Percentiles rank a stretch among this genome's conserved stretches.
Evolutionary conservation across 2,797 vertebrate genomes (phyloP).

Genomic region (Pterois miles): DNA sequence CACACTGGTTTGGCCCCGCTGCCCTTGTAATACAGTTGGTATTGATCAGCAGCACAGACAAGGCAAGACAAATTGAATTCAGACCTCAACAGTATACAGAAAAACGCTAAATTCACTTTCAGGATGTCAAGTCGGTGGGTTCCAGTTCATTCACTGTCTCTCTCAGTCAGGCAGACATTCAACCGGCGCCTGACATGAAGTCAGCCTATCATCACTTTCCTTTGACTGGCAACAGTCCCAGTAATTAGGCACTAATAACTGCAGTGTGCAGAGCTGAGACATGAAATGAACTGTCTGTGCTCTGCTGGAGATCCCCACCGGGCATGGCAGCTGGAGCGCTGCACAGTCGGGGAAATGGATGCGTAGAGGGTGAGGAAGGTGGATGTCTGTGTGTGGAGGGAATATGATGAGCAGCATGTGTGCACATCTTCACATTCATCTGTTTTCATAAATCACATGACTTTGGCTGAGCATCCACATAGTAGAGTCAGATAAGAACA

Average conservation of each 20-base stretch:
- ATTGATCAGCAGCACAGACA: constrained; percentile 73
- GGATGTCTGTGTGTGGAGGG: not conserved
- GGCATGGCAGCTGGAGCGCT: constrained; percentile 17
- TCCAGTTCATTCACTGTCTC: constrained; percentile 51
- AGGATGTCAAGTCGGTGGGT: constrained; percentile 22
- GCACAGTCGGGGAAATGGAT: not conserved
- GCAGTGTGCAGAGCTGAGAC: constrained; percentile 41
- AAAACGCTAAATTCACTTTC: constrained; percentile 38
- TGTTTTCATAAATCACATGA: not conserved
- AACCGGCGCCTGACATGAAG: constrained; percentile 29
- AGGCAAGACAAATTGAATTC: constrained; percentile 69
- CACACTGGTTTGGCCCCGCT: constrained; percentile 58
- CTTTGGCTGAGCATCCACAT: not conserved
- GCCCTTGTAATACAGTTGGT: constrained; percentile 75
- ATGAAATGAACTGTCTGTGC: constrained; percentile 36
- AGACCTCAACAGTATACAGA: constrained; percentile 42
- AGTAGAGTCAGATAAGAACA: not conserved
- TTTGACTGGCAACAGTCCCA: constrained; percentile 44
- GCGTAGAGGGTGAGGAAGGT: not conserved
- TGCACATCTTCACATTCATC: not conserved
- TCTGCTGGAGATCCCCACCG: constrained; percentile 30
- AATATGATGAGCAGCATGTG: not conserved
- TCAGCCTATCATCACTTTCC: constrained; percentile 56
- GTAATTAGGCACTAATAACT: constrained; percentile 56
- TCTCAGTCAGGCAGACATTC: constrained; percentile 36